These are phyloP conservation scores for Zaprionus vittiger DNA, from an alignment of 1,140 invertebrate genomes.

Conservation along the genomic window DNA sequence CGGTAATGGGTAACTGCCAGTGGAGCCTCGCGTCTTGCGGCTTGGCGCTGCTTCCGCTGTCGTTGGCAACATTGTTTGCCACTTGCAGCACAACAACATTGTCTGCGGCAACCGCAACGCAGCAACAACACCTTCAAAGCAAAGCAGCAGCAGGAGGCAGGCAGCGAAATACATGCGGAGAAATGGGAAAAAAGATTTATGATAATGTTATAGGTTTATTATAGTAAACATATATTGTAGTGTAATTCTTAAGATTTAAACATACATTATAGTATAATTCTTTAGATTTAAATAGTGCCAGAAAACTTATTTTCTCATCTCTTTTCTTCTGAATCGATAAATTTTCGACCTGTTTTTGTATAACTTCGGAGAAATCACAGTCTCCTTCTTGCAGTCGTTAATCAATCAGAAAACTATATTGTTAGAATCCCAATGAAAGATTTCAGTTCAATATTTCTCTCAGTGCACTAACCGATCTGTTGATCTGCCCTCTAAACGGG, in stretches of 20 bases:
- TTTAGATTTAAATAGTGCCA: too few species aligned
- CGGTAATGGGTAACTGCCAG: slow-evolving; percentile 3
- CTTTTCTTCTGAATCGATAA: too few species aligned
- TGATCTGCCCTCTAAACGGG: background rate
- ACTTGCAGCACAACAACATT: background rate
- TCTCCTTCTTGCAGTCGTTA: background rate
- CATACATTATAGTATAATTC: too few species aligned
- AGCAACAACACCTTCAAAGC: background rate
- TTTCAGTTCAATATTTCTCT: background rate
- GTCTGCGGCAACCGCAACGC: background rate
- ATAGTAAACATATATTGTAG: too few species aligned
- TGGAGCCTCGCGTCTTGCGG: slow-evolving; percentile 3
- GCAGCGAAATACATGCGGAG: background rate
- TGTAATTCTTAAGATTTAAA: too few species aligned
- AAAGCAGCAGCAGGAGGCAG: background rate
- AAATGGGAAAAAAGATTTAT: background rate
- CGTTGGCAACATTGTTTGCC: slow-evolving; percentile 65
- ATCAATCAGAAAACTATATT: background rate
- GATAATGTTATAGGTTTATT: too few species aligned
- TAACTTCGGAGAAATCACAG: too few species aligned
- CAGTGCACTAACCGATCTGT: background rate
- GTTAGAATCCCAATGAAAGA: background rate
- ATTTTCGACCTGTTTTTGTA: too few species aligned
- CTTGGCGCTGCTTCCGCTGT: slow-evolving; percentile 63
- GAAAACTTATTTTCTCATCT: too few species aligned